Evolutionary conservation across 2,797 vertebrate genomes (phyloP), one percentile per base, ranked within the genome.

Genomic region (Aulostomus chinensis): DNA sequence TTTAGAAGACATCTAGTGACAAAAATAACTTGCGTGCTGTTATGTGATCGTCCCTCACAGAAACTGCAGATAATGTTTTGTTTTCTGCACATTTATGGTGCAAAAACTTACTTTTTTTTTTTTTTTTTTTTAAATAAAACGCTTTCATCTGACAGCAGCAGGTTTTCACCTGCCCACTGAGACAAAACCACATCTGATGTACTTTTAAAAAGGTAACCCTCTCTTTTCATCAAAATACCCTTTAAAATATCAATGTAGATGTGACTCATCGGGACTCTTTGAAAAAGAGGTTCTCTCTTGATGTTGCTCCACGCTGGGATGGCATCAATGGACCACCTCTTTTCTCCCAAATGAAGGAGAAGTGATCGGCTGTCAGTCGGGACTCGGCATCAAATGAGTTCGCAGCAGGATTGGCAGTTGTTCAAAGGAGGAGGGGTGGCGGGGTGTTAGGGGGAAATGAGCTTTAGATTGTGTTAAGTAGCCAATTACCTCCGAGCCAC

Each of bases 381-480:
- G 66, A 75, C 57, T 52, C 22, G 1, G 54, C 77, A 59, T 79
- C 81, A 79, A 77, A 80, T 71, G 67, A 70, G 62, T 54, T 69
- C 66, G 38, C 69, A 68, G 60, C 51, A 68, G 64, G 66, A 79
- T 46, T 83, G 74, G 72, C 73, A 67, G 69, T 70, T 68, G 73
- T 76, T 74, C 63, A 73, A 56, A 58, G 58, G 60, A 52, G 29
- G 41, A 15, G 45, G 22, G 25, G 20, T 2, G 49, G 15, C 0
- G 41, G 29, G 13, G 31, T 16, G 29, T 43, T 54, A 4, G 33
- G 38, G 26, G 60, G 64, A 70, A 74, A 74, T 70, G 53, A 76
- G 76, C 57, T 80, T 76, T 61, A 80, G 77, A 75, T 76, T 70
- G 76, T 78, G 74, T 78, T 69, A 83, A 81, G 73, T 68, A 65